Evolutionary conservation across 2,113 vertebrate genomes (phyloP).

Genomic region (Tragelaphus strepsiceros): DNA sequence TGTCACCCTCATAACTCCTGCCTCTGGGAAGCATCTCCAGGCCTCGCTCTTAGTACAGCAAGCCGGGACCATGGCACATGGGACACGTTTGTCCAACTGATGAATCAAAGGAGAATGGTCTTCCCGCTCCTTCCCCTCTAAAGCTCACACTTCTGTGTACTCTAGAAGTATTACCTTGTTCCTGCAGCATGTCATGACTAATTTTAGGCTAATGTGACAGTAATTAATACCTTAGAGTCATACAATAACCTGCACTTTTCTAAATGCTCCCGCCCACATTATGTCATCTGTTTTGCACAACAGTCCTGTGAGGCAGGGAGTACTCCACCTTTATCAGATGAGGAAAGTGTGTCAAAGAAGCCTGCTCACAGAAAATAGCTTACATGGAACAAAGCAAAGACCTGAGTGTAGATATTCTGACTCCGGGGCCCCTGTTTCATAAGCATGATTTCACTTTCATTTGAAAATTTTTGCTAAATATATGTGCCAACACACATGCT

Average conservation of each 20-base stretch:
- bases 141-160: neutral
- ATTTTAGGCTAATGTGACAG: neutral
- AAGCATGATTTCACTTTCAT: neutral
- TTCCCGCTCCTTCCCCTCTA: neutral
- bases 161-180: neutral
- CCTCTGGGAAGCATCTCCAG: neutral
- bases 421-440: neutral
- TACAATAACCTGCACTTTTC: neutral
- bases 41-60: neutral
- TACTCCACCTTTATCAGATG: neutral
- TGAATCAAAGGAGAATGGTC: neutral
- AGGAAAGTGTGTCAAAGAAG: neutral
- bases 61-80: neutral
- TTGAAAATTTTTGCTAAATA: neutral
- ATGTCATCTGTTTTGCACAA: constrained; percentile 28
- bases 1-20: neutral
- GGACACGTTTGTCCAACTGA: neutral
- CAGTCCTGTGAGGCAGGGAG: neutral
- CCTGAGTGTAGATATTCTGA: neutral
- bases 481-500: neutral
- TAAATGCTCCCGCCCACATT: neutral
- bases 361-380: neutral
- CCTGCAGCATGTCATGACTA: neutral
- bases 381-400: neutral
- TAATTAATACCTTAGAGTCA: neutral